Conservation (phyloP, 2,888 invertebrate genomes). For the Thereva unica region DNA sequence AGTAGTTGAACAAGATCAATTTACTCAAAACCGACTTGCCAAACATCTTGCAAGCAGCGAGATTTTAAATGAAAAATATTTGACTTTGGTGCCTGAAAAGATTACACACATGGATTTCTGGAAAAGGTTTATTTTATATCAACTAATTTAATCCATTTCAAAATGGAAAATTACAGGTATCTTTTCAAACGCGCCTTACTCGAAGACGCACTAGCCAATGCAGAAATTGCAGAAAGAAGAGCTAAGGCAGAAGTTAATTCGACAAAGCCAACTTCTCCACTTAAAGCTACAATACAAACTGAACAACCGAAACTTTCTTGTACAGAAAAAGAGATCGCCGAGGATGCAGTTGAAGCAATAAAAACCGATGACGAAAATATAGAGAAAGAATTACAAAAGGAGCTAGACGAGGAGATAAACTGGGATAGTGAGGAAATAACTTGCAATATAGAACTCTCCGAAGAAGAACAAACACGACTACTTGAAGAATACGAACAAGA, state of each 20-base stretch:
- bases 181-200: constrained; percentile 79
- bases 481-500: constrained; percentile 72
- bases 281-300: constrained; percentile 42
- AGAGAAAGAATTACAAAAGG: constrained; percentile 22
- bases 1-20: constrained; percentile 60
- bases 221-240: constrained; percentile 62
- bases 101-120: constrained; percentile 78
- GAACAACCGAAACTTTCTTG: constrained; percentile 42
- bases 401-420: constrained; percentile 53
- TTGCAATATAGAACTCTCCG: constrained; percentile 68
- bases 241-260: constrained; percentile 49
- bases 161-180: constrained; percentile 60
- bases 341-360: background rate
- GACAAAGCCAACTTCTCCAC: constrained; percentile 39
- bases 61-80: constrained; percentile 58
- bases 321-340: constrained; percentile 26
- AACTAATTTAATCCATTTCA: constrained; percentile 2
- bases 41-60: constrained; percentile 65
- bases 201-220: constrained; percentile 73
- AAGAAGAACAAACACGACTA: constrained; percentile 71
- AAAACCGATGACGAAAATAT: constrained; percentile 9
- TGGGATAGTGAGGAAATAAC: constrained; percentile 69
- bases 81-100: constrained; percentile 67
- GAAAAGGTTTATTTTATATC: constrained; percentile 63
- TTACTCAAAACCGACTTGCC: constrained; percentile 64